Conservation (phyloP, 2,797 vertebrate genomes). For the Caiman crocodilus region DNA sequence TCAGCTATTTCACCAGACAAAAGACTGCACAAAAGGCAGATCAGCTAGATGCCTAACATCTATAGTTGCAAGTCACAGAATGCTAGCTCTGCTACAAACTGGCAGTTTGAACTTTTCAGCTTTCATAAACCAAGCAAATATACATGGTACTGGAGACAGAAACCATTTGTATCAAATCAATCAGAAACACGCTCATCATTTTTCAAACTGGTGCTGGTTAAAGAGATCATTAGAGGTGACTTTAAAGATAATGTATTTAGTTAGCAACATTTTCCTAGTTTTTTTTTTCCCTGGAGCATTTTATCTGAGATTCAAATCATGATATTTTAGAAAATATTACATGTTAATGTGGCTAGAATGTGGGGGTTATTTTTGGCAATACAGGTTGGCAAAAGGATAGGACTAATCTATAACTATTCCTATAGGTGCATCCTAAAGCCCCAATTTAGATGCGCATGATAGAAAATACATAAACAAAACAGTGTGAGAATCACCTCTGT, state of each 20-base stretch:
- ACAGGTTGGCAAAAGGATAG: neutral
- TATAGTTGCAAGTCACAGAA: neutral
- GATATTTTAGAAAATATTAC: neutral
- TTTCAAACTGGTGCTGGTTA: neutral
- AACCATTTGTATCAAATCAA: neutral
- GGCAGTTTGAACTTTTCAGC: neutral
- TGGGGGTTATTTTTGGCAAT: neutral
- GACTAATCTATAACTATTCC: neutral
- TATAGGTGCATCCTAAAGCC: neutral
- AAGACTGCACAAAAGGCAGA: neutral
- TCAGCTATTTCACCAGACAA: neutral
- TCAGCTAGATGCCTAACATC: neutral
- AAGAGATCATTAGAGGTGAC: rapidly evolving
- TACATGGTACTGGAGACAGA: neutral
- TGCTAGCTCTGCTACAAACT: neutral
- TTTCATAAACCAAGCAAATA: neutral
- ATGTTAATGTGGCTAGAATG: no score
- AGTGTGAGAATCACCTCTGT: neutral
- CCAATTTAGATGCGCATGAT: neutral
- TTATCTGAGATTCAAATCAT: neutral
- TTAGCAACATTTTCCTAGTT: neutral
- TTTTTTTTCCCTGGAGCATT: neutral
- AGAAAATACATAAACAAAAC: rapidly evolving
- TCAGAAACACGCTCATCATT: neutral
- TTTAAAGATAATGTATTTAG: neutral